Percentiles rank a stretch among this genome's conserved stretches.
These are phyloP conservation scores for Sphyrna mokarran DNA, from an alignment of 2,113 vertebrate species.

Conservation along the genomic window DNA sequence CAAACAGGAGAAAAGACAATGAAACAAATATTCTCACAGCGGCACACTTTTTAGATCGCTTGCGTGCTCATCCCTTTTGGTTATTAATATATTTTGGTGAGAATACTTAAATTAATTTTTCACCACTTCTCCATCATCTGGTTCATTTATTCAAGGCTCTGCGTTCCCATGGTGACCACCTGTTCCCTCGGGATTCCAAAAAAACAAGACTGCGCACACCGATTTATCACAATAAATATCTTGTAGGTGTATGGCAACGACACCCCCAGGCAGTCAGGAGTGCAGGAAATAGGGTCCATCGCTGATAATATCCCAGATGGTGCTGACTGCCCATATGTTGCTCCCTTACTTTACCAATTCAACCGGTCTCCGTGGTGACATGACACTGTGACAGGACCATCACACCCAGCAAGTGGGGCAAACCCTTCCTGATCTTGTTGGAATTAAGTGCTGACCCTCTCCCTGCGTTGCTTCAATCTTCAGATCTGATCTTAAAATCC, in stretches of 20 bases:
- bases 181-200: slow-evolving; percentile 12
- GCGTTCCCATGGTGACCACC: slow-evolving; percentile 25
- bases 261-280: not conserved
- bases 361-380: not conserved
- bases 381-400: not conserved
- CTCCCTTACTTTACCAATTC: not conserved
- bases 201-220: not conserved
- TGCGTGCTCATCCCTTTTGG: not conserved
- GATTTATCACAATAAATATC: not conserved
- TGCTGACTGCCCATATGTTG: not conserved
- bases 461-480: not conserved
- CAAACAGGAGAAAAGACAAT: not conserved
- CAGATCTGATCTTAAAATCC: not conserved
- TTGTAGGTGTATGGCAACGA: not conserved
- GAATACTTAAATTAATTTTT: slow-evolving; percentile 26
- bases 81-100: slow-evolving; percentile 22
- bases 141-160: not conserved
- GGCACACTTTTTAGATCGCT: not conserved
- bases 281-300: not conserved
- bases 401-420: not conserved
- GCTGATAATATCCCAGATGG: not conserved
- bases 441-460: not conserved
- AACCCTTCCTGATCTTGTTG: not conserved
- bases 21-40: no score
- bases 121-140: slow-evolving; percentile 18